Base-by-base conservation (phyloP, 2,888 invertebrate species). In the Synanthedon myopaeformis region DNA sequence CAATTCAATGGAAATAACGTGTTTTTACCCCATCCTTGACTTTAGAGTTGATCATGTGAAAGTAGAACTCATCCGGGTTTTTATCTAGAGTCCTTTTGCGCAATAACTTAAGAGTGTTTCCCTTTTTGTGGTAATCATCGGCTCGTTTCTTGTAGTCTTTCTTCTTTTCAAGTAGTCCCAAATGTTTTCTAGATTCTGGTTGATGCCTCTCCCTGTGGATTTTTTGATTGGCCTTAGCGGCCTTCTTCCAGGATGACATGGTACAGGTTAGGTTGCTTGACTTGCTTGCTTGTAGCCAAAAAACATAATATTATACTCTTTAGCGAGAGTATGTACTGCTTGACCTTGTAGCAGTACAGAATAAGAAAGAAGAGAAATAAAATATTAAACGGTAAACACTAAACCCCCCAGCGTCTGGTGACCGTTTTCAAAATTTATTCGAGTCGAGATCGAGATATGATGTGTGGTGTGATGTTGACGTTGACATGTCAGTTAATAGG, bases 11-110 rank as follows among this genome's bases (percentile, higher is more conserved):
- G 53, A 51, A 52, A 52, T 41, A 45, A n/a, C 45, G 41, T n/a
- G 19, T 51, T 63, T 81, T 79, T 61, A 89, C 89, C 65, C 90
- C 91, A 66, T 89, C 78, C 57, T 88, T 87, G 0, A 94, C 80
- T 76, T 92, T 92, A 0, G 97, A 94, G 74, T 96, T 96, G 55
- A 97, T 91, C 98, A 99, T 99, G 72, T 98, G 97, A 84, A 96
- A 96, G 77, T 98, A 96, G 83, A 98, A 99, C 78, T 99, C 99
- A 92, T 99, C 98, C 1, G 98, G 97, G 87, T 99, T 99, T 75
- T 93, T 95, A 72, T 97, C 94, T 19, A 96, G 82, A 0, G 97
- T 98, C 56, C 95, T 91, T 74, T 93, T 93, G 55, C 93, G 91
- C 53, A 99, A 79, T 35, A 94, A 76, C 72, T 95, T 95, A 1